phyloP scores from a whole-genome alignment of 2,797 vertebrate genomes.

The Diglossa cyanea region DNA sequence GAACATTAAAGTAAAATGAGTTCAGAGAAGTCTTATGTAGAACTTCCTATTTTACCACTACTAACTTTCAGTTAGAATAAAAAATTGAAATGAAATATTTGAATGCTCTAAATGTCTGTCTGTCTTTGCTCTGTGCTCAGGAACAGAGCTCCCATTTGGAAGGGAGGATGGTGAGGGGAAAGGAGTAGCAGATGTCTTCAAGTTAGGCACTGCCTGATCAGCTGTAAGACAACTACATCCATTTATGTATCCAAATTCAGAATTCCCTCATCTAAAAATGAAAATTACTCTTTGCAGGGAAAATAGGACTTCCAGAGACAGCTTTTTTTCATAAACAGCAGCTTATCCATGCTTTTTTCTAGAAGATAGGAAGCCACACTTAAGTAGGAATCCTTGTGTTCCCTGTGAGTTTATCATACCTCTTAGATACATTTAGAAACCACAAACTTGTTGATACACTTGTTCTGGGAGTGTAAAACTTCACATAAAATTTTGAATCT shows the following conservation, averaged over 20 bases:
- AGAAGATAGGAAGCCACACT: background rate
- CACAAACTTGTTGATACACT: fast-evolving
- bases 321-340: background rate
- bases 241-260: background rate
- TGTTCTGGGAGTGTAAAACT: background rate
- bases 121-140: background rate
- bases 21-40: background rate
- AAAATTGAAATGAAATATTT: background rate
- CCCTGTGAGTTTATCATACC: background rate
- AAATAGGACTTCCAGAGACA: background rate
- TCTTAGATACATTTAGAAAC: background rate
- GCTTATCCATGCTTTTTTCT: background rate
- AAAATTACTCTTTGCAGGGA: background rate
- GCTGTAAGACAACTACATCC: background rate
- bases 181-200: background rate
- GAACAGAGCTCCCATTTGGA: background rate
- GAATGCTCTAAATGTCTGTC: background rate
- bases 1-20: background rate
- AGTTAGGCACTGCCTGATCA: background rate
- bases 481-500: background rate
- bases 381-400: background rate
- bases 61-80: background rate
- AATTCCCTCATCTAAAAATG: background rate
- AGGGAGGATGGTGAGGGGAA: background rate
- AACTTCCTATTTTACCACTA: background rate